A percentile compares a stretch with the other conserved stretches of the same genome.
Evolutionary conservation across 2,888 invertebrate genomes (phyloP).

Genomic region (Heliconius aoede): DNA sequence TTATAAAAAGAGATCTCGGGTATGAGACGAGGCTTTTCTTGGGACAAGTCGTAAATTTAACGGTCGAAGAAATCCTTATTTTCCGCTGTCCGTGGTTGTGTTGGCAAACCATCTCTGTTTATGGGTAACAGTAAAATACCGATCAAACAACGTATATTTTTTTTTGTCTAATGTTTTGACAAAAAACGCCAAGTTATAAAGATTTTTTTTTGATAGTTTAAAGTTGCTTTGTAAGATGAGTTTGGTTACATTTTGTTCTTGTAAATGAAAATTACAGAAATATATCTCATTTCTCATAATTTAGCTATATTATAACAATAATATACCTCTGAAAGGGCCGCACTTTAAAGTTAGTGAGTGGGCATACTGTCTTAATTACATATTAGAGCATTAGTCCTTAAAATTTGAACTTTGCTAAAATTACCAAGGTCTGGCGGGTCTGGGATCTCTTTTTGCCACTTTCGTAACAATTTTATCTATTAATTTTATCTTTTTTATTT

Average conservation of each 20-base stretch:
- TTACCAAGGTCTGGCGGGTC: too few species aligned
- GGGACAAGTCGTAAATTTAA: slow-evolving; percentile 83
- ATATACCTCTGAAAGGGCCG: too few species aligned
- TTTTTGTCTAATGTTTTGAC: background rate
- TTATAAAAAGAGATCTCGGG: slow-evolving; percentile 78
- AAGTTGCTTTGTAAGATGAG: background rate
- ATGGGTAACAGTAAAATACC: slow-evolving; percentile 71
- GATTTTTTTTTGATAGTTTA: background rate
- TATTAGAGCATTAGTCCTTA: too few species aligned
- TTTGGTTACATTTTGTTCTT: background rate
- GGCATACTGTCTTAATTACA: too few species aligned
- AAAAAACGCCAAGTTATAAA: background rate
- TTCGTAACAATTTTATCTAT: too few species aligned
- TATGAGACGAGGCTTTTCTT: slow-evolving; percentile 73
- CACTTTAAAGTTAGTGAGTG: too few species aligned
- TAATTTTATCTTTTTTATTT: too few species aligned
- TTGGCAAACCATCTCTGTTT: slow-evolving; percentile 72
- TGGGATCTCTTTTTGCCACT: too few species aligned
- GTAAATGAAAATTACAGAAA: too few species aligned
- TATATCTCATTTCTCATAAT: too few species aligned
- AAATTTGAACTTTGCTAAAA: too few species aligned
- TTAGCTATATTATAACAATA: too few species aligned
- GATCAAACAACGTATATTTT: slow-evolving; percentile 38
- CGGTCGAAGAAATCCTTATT: slow-evolving; percentile 79
- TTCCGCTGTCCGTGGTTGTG: slow-evolving; percentile 73